Evolutionary conservation across 2,113 vertebrate genomes (phyloP).

Genomic region (Montifringilla adamsi): DNA sequence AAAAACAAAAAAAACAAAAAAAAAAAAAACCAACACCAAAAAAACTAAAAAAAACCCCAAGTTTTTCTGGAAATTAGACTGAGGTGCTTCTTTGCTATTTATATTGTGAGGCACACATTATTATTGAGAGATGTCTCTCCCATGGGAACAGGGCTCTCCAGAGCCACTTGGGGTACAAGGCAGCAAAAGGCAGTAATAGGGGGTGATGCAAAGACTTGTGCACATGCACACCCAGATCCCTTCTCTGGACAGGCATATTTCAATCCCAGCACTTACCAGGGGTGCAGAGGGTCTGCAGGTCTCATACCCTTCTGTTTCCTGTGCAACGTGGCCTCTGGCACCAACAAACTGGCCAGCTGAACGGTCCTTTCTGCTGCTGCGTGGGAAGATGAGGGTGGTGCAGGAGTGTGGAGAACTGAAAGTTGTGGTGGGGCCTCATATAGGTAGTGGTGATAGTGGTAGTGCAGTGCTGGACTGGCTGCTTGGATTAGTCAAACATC

Average conservation of each 20-base stretch:
- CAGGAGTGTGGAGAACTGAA: background rate
- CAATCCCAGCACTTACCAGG: fast-evolving
- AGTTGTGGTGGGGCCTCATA: fast-evolving
- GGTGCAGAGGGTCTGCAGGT: background rate
- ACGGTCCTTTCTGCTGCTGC: background rate
- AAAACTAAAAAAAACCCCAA: too few relatives aligned
- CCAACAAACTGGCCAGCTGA: background rate
- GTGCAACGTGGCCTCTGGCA: background rate
- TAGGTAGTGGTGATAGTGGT: fast-evolving
- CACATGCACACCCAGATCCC: too few relatives aligned
- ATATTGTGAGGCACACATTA: background rate
- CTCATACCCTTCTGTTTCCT: background rate
- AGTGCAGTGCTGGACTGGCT: background rate
- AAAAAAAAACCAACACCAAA: too few relatives aligned
- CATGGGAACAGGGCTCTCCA: background rate
- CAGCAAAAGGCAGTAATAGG: background rate
- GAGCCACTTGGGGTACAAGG: background rate
- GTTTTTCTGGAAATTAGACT: background rate
- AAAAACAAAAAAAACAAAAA: too few relatives aligned
- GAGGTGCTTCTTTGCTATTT: background rate
- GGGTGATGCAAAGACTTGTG: too few relatives aligned
- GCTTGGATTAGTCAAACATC: background rate
- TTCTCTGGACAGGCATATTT: background rate
- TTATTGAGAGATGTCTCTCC: background rate
- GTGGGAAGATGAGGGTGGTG: background rate